Evolutionary conservation across 2,888 invertebrate genomes (phyloP).

Genomic region (Melanophora roralis): DNA sequence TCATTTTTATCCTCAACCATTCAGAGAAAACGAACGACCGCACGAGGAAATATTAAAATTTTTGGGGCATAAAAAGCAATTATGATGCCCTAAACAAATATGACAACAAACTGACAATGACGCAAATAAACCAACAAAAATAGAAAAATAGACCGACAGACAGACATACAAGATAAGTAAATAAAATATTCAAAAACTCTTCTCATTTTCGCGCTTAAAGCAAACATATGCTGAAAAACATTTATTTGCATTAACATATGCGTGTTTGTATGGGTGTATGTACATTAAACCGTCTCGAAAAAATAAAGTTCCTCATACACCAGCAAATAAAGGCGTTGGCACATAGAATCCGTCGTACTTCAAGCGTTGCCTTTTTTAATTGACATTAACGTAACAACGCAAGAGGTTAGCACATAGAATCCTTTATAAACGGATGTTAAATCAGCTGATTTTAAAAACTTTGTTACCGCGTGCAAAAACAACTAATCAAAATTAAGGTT

Average conservation of each 20-base stretch:
- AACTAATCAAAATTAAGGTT: no score
- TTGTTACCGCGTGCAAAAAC: no score
- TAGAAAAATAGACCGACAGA: background rate
- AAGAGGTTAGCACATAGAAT: no score
- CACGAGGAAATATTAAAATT: slow-evolving; percentile 58
- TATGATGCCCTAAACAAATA: slow-evolving; percentile 72
- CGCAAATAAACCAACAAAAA: slow-evolving; percentile 66
- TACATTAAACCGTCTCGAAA: no score
- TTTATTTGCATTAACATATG: background rate
- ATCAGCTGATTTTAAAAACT: no score
- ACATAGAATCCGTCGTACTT: no score
- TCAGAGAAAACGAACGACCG: background rate
- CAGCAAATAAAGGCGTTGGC: no score
- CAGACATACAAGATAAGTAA: slow-evolving; percentile 18
- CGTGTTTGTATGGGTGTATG: no score
- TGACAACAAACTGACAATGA: slow-evolving; percentile 43
- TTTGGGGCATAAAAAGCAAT: slow-evolving; percentile 71
- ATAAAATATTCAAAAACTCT: slow-evolving; percentile 37
- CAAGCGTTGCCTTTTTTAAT: no score
- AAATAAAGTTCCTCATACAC: no score
- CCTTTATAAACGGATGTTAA: no score
- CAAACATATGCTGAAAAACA: background rate
- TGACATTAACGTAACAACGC: no score
- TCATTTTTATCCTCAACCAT: background rate
- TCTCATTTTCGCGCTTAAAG: background rate